phyloP scores from a whole-genome alignment of 2,888 invertebrate species.

The Gortyna flavago region DNA sequence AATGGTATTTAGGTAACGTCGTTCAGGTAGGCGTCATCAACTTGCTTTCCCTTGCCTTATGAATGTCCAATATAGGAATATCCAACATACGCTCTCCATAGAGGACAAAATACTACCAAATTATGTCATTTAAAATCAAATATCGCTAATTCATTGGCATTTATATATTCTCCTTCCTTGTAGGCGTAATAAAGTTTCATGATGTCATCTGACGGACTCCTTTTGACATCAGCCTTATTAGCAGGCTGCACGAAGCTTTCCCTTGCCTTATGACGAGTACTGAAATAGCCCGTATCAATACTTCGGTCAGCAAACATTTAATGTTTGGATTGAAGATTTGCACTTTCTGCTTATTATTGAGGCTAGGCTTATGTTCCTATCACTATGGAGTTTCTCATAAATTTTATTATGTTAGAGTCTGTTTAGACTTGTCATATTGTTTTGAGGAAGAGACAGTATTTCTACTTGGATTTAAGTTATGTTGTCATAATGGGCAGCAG shows the following conservation, averaged over 20 bases:
- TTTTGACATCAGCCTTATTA: constrained; percentile 43
- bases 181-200: constrained; percentile 33
- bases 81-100: background rate
- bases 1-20: background rate
- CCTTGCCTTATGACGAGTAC: constrained; percentile 31
- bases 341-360: constrained; percentile 6
- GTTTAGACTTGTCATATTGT: background rate
- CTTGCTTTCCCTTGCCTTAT: constrained; percentile 6
- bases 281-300: constrained; percentile 37
- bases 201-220: constrained; percentile 36
- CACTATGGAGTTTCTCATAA: background rate
- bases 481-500: too few species aligned
- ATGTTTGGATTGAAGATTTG: constrained; percentile 21
- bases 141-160: constrained; percentile 9
- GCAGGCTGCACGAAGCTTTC: constrained; percentile 44
- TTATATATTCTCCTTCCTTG: constrained; percentile 34
- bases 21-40: background rate
- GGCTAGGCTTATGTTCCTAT: background rate
- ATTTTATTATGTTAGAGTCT: background rate
- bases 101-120: constrained; percentile 2
- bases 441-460: background rate
- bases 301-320: constrained; percentile 22
- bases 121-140: constrained; percentile 8
- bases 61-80: constrained; percentile 1
- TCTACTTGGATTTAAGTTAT: background rate